These are phyloP conservation scores for Melanotaenia duboulayi DNA, from an alignment of 2,113 vertebrate genomes.

Conservation along the genomic window DNA sequence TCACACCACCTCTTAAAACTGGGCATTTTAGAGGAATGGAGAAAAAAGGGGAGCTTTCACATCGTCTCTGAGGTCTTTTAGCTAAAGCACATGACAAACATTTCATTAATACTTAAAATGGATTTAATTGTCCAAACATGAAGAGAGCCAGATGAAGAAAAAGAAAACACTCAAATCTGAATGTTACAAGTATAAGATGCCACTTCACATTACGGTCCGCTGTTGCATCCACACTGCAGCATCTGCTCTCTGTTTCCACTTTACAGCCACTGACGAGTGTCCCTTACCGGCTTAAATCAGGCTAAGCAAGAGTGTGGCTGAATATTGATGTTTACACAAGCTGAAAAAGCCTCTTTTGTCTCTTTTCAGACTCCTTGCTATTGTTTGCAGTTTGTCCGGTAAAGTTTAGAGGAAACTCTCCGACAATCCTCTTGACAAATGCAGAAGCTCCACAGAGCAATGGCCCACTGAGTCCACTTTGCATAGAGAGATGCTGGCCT, in stretches of 20 bases:
- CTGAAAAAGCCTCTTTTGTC: conserved; percentile 13
- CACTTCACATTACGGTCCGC: too few species aligned
- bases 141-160: too few species aligned
- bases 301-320: neutral
- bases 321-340: conserved; percentile 15
- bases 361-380: conserved; percentile 2
- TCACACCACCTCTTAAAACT: too few species aligned
- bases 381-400: conserved; percentile 34
- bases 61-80: too few species aligned
- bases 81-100: neutral
- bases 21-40: too few species aligned
- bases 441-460: conserved; percentile 45
- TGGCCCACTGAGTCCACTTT: conserved; percentile 31
- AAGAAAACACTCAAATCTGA: neutral
- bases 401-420: conserved; percentile 28
- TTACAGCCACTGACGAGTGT: neutral
- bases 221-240: neutral
- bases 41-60: too few species aligned
- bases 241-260: neutral
- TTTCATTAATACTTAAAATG: neutral
- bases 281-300: neutral
- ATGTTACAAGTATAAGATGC: too few species aligned
- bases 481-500: neutral
- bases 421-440: conserved; percentile 43
- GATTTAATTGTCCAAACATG: neutral